These are phyloP conservation scores for Lutraria rhynchaena DNA, from an alignment of 1,140 invertebrate genomes.

Conservation along the genomic window DNA sequence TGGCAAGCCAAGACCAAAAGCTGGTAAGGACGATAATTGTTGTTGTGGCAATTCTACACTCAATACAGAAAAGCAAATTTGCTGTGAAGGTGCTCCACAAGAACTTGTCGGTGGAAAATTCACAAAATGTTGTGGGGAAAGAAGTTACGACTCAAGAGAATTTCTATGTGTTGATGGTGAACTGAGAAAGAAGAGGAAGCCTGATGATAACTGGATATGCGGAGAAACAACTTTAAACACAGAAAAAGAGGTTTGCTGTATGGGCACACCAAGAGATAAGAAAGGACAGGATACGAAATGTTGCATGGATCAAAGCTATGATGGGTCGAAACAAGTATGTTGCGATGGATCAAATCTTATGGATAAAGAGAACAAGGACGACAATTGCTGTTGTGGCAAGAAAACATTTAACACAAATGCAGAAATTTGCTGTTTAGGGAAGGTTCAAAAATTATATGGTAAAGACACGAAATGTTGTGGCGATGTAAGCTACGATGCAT, in stretches of 20 bases:
- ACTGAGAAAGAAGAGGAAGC: conserved; percentile 35
- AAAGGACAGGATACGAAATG: conserved; percentile 36
- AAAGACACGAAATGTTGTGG: conserved; percentile 48
- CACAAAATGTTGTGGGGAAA: conserved; percentile 42
- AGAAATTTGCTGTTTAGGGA: conserved; percentile 45
- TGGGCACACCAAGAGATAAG: conserved; percentile 36
- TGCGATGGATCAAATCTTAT: conserved; percentile 41
- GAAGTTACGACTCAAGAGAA: conserved; percentile 32
- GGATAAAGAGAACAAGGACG: conserved; percentile 22
- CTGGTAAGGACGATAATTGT: conserved; percentile 33
- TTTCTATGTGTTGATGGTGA: conserved; percentile 30
- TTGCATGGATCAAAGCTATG: conserved; percentile 44
- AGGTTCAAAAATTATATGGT: conserved; percentile 13
- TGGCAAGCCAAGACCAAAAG: conserved; percentile 16
- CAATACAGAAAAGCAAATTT: conserved; percentile 51
- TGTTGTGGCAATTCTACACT: conserved; percentile 54
- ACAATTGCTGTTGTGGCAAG: conserved; percentile 55
- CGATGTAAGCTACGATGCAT: conserved; percentile 36
- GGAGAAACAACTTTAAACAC: conserved; percentile 55
- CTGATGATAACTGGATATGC: conserved; percentile 46
- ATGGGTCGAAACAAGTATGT: conserved; percentile 30
- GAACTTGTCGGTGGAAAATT: conserved; percentile 7
- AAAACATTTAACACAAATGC: conserved; percentile 50
- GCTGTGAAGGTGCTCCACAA: conserved; percentile 55
- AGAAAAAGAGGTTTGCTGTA: conserved; percentile 45